Evolutionary conservation across 2,797 vertebrate species (phyloP).

Genomic region (Cygnus olor): DNA sequence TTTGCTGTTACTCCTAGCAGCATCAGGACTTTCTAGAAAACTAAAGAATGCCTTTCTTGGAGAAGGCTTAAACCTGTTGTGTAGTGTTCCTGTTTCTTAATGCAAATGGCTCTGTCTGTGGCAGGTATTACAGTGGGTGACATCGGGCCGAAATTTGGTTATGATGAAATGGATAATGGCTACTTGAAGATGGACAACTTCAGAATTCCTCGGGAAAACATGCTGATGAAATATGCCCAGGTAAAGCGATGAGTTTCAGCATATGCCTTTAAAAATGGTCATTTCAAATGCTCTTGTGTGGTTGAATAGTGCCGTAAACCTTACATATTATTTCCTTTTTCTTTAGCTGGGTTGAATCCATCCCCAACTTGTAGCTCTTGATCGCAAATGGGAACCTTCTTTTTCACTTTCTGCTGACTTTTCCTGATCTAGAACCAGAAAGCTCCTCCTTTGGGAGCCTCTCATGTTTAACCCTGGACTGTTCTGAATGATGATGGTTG

Average conservation of each 20-base stretch:
- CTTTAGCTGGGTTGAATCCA: not conserved
- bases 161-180: constrained; percentile 94
- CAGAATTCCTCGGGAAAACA: constrained; percentile 94
- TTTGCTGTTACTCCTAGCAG: not conserved
- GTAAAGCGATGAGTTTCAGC: constrained; percentile 71
- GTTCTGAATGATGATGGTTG: not conserved
- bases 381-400: not conserved
- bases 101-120: not conserved
- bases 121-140: constrained; percentile 91
- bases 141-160: constrained; percentile 98
- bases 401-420: not conserved
- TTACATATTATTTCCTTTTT: not conserved
- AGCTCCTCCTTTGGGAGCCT: not conserved
- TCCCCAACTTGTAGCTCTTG: not conserved
- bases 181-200: constrained; percentile 94
- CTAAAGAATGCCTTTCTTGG: not conserved
- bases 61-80: not conserved
- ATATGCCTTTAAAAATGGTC: not conserved
- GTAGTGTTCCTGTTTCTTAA: not conserved
- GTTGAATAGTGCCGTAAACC: not conserved
- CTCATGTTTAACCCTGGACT: not conserved
- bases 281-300: not conserved
- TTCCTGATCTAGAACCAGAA: no score
- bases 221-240: constrained; percentile 98
- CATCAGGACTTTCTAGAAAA: not conserved